These are phyloP conservation scores for Tragelaphus scriptus DNA, from an alignment of 2,113 vertebrate species.

Conservation along the genomic window DNA sequence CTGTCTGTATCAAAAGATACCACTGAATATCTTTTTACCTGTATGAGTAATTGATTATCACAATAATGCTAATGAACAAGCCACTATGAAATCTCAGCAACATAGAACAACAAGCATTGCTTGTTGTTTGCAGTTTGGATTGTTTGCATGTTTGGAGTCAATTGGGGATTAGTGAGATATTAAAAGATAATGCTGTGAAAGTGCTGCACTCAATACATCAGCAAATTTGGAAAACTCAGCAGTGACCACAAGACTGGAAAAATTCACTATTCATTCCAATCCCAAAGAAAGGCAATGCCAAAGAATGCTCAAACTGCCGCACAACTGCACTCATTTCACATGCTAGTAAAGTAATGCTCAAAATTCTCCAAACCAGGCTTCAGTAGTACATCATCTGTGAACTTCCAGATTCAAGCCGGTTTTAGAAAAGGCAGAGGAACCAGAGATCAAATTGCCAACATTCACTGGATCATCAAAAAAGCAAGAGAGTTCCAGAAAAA, in stretches of 20 bases:
- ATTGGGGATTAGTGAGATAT: background rate
- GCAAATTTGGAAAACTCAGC: background rate
- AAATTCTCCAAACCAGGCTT: background rate
- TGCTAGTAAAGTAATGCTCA: background rate
- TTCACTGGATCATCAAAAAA: rapidly evolving
- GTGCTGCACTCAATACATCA: background rate
- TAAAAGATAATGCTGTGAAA: background rate
- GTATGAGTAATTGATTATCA: background rate
- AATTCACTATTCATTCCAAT: background rate
- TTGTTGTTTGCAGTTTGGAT: background rate
- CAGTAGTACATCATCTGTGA: rapidly evolving
- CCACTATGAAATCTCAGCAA: background rate
- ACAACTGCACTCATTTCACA: background rate
- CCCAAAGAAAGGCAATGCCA: background rate
- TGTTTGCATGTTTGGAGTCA: background rate
- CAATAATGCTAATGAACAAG: background rate
- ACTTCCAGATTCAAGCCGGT: background rate
- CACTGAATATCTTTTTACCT: background rate
- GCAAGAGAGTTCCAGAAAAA: background rate
- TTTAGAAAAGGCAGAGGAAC: background rate
- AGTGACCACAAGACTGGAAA: background rate
- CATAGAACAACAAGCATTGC: background rate
- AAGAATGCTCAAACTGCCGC: background rate
- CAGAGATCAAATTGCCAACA: background rate
- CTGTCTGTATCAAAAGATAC: background rate